Conservation (phyloP, 1,140 invertebrate genomes). For the Sweltsa coloradensis region DNA sequence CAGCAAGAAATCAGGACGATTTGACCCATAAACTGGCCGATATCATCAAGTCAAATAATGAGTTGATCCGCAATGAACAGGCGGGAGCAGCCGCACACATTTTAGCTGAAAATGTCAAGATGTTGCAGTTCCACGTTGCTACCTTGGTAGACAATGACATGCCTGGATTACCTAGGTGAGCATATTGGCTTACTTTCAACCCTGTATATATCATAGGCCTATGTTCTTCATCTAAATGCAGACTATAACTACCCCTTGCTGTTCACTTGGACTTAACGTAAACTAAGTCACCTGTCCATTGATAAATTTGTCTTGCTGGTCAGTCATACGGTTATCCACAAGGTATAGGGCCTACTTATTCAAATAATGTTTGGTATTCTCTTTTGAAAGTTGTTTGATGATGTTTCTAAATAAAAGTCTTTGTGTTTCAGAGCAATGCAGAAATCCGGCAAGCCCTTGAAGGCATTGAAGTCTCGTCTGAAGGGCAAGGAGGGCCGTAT, state of each 20-base stretch:
- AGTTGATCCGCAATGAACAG: constrained; percentile 88
- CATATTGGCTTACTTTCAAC: too few species aligned
- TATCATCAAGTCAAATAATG: constrained; percentile 98
- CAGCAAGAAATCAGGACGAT: constrained; percentile 96
- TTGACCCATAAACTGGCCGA: constrained; percentile 97
- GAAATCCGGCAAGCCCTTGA: constrained; percentile 96
- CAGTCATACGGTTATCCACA: too few species aligned
- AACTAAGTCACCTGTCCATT: too few species aligned
- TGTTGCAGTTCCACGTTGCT: constrained; percentile 97
- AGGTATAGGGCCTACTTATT: too few species aligned
- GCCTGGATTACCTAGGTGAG: constrained; percentile 82
- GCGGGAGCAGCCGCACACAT: constrained; percentile 94
- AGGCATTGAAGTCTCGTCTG: constrained; percentile 86
- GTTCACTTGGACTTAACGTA: too few species aligned
- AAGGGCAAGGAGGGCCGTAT: constrained; percentile 97
- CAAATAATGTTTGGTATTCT: too few species aligned
- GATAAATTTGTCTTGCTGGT: too few species aligned
- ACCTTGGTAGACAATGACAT: constrained; percentile 98
- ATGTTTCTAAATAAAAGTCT: constrained; percentile 7
- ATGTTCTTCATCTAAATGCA: too few species aligned
- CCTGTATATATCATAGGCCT: too few species aligned
- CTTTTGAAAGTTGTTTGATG: neutral
- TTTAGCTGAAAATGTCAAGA: constrained; percentile 91
- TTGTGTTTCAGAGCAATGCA: constrained; percentile 72
- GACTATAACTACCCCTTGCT: too few species aligned